Evolutionary conservation across 2,888 invertebrate species (phyloP), one percentile per base, ranked within the genome.

Genomic region (Drosophila koepferae): DNA sequence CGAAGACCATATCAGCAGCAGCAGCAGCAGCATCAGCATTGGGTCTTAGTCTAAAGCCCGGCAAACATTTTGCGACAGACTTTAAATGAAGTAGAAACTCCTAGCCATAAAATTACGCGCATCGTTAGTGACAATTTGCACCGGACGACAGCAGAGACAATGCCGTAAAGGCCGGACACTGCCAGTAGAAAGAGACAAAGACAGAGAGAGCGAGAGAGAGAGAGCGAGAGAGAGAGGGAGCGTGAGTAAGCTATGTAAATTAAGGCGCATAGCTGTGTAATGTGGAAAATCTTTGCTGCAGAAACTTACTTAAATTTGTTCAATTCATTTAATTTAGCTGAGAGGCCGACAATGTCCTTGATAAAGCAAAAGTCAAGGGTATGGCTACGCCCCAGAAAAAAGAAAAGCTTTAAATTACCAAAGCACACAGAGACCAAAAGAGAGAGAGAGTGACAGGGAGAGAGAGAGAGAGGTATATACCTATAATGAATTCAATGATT

Each of bases 101-200:
- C 66, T 65, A 76, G 86, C 86, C 89, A 91, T 91, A 82, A 90
- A 91, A 91, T 91, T 91, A 91, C 81, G 90, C 91, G 91, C 90
- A 87, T 91, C 91, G 90, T 91, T 91, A 91, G 86, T 89, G 81
- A 81, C 89, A 82, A 81, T 91, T 91, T 87, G 82, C 88, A 90
- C 86, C 73, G 82, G 80, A 87, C 74, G 85, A 67, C 31, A 53
- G 51, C 59, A 63, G 51, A 65, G 76, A 72, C 72, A 68, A 76
- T 65, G 76, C 72, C 76, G 46, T 55, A 72, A 68, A 60, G 51
- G 58, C 78, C 68, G 74, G 56, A 71, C 80, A 75, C 36, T 20
- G 77, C 16, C 44, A 55, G 34, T 16, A 43, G 68, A 34, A 2
- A 40, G 41, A 31, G 63, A 38, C 2, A 10, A 34, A 10, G 28